These are phyloP conservation scores for Axea sp. DNA, from an alignment of 2,888 invertebrate species.

Conservation along the genomic window DNA sequence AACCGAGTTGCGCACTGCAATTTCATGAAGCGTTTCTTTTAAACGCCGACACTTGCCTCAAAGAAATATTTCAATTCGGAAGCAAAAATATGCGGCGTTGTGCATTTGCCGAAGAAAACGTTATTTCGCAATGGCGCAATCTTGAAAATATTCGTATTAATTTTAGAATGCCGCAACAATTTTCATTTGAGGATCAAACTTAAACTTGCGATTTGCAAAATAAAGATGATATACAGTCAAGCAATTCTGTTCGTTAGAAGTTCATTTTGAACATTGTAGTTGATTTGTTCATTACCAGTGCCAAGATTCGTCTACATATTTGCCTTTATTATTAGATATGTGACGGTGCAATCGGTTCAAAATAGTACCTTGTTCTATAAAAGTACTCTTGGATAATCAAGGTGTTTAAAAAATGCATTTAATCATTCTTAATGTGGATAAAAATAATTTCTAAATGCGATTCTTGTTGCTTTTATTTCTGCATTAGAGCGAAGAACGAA, in stretches of 20 bases:
- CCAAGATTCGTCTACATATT: conserved; percentile 56
- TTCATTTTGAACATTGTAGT: conserved; percentile 50
- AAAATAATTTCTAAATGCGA: too few relatives aligned
- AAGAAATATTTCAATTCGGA: too few relatives aligned
- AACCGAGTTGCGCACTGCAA: too few relatives aligned
- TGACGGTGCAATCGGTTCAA: conserved; percentile 53
- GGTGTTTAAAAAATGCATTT: conserved; percentile 3
- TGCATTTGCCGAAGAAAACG: too few relatives aligned
- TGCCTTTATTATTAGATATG: conserved; percentile 58
- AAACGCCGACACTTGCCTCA: too few relatives aligned
- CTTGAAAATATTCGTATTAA: background rate
- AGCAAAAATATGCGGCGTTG: too few relatives aligned
- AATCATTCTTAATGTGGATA: background rate
- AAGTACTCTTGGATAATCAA: conserved; percentile 40
- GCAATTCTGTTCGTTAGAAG: conserved; percentile 33
- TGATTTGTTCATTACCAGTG: conserved; percentile 56
- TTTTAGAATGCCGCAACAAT: conserved; percentile 7
- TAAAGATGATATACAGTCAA: conserved; percentile 40
- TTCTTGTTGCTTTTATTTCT: too few relatives aligned
- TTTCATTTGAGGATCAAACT: conserved; percentile 1
- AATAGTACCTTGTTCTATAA: conserved; percentile 59
- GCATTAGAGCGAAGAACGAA: too few relatives aligned
- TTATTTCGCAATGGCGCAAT: too few relatives aligned
- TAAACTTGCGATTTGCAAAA: conserved; percentile 15
- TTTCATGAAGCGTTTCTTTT: too few relatives aligned